Base-by-base conservation (phyloP, 2,888 invertebrate species). In the Hydrotaea cyrtoneurina region DNA sequence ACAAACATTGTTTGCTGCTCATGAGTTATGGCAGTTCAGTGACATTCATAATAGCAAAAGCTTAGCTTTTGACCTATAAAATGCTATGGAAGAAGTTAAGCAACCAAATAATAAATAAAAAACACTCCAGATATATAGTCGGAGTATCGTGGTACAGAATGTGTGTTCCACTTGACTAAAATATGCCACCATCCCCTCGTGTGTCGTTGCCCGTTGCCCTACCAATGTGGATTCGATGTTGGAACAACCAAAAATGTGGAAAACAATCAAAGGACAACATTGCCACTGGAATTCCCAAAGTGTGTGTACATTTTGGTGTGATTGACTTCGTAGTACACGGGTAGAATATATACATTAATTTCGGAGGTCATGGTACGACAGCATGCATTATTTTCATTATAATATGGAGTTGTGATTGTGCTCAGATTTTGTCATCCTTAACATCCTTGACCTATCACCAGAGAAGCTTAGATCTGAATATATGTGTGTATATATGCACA, bases 191-290 rank as follows among this genome's bases (percentile, higher is more conserved):
- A 21, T 43, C 21, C 36, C 21, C 21, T 17, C 43, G 2, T 55
- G 19, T 55, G 55, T 21, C 10, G 10, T 55, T 50, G 50, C 55
- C 31, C 7, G 3, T 7, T 31, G 36, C 57, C 55, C 72, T 39
- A 72, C 7, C 15, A 23, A 36, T 36, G 2, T 62, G 31, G 17
- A 31, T 10, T 71, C 66, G 43, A 57, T 75, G 59, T 13, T 36
- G 75, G 26, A 69, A 64, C 69, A 80, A 78, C 55, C 55, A 64
- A 72, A 78, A 64, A 36, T 64, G 7, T 21, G 11, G n/a, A 31
- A 78, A 64, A 50, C 62, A 62, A 78, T 75, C 50, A 80, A 80
- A 84, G 72, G 75, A 84, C 75, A 80, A 80, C 75, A 71, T 64
- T 75, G 78, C 62, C 72, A 36, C 26, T 64, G 17, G 36, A 84